These are phyloP conservation scores for Synergus umbraculus DNA, from an alignment of 2,888 invertebrate species.

Conservation along the genomic window DNA sequence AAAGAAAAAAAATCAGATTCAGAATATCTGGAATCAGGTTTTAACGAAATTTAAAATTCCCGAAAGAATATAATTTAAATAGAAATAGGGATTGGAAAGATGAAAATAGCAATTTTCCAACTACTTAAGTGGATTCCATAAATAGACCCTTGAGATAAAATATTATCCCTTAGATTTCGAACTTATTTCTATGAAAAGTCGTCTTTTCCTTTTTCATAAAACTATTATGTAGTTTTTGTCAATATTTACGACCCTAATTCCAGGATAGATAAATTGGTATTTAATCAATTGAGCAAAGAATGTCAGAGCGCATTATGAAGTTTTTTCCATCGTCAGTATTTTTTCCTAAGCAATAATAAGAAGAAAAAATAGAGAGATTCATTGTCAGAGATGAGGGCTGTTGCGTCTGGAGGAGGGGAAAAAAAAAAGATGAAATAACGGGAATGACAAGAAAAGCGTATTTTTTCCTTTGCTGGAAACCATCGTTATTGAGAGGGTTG, in stretches of 20 bases:
- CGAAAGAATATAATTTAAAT: neutral
- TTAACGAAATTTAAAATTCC: no score
- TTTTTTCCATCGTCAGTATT: constrained; percentile 5
- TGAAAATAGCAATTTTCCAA: neutral
- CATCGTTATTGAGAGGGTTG: constrained; percentile 8
- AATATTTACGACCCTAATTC: constrained; percentile 16
- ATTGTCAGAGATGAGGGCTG: constrained; percentile 11
- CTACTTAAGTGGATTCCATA: neutral
- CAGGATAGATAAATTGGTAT: neutral
- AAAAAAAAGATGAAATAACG: neutral
- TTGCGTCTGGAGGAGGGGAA: neutral
- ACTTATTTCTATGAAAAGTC: neutral
- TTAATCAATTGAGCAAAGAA: constrained; percentile 30
- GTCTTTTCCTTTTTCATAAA: neutral
- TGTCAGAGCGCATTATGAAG: constrained; percentile 18
- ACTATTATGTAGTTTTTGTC: neutral
- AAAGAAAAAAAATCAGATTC: neutral
- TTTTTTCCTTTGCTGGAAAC: neutral
- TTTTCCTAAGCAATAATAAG: constrained; percentile 12
- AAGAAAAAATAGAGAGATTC: neutral
- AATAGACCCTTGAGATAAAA: neutral
- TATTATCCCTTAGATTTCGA: neutral
- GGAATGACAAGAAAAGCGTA: neutral
- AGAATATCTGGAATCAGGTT: no score
- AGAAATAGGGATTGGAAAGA: neutral